A percentile compares a stretch with the other conserved stretches of the same genome.
These are phyloP conservation scores for Orientallactaga sibirica DNA, from an alignment of 2,797 vertebrate genomes.

Conservation along the genomic window DNA sequence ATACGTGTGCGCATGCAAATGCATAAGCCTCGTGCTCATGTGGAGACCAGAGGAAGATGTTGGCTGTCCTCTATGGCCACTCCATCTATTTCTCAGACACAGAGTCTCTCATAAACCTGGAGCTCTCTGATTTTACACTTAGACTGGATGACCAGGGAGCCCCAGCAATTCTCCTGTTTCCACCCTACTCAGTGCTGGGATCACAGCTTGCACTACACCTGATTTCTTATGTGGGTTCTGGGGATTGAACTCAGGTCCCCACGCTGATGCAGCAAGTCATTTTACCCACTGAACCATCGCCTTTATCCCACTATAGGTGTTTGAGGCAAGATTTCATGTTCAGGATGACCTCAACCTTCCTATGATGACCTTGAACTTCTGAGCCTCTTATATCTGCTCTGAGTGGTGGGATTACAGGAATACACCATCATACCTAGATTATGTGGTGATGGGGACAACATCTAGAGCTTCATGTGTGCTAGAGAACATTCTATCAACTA, in stretches of 20 bases:
- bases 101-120: too few species aligned
- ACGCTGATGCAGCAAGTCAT: neutral
- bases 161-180: neutral
- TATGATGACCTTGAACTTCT: neutral
- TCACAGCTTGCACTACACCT: neutral
- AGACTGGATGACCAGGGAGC: neutral
- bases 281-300: neutral
- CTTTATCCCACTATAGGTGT: neutral
- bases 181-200: neutral
- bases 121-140: neutral
- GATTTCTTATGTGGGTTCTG: neutral
- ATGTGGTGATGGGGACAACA: neutral
- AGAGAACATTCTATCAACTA: neutral
- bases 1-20: neutral
- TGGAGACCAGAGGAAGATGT: neutral
- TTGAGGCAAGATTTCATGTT: neutral
- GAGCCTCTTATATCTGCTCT: neutral
- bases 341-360: neutral
- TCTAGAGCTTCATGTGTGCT: neutral
- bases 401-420: neutral
- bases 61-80: neutral
- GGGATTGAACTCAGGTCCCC: neutral
- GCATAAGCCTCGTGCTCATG: neutral
- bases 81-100: neutral
- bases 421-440: neutral